Percentiles rank a stretch among this genome's conserved stretches.
Evolutionary conservation across 2,797 vertebrate species (phyloP).

Genomic region (Setipinna tenuifilis): DNA sequence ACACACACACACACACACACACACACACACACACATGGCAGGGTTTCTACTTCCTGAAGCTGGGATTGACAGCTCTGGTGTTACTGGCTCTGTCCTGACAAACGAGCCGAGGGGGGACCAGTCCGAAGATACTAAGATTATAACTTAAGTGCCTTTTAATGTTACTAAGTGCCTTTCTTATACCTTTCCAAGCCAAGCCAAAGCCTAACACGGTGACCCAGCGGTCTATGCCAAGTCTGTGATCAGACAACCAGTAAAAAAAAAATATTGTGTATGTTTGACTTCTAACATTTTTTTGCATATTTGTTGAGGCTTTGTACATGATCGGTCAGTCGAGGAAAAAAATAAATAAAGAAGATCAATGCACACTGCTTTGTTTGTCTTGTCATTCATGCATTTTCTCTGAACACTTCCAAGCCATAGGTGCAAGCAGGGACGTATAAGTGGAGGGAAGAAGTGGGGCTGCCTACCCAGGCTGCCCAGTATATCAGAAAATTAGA

Average conservation of each 20-base stretch:
- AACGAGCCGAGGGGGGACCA: not conserved
- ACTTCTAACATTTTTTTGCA: not conserved
- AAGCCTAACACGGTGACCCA: not conserved
- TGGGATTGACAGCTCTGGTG: too few relatives aligned
- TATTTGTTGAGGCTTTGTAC: not conserved
- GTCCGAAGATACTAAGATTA: conserved; percentile 1
- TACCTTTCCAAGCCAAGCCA: conserved; percentile 2
- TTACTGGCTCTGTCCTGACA: not conserved
- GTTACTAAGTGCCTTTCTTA: not conserved
- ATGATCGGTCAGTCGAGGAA: conserved; percentile 57
- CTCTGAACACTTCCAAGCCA: not conserved
- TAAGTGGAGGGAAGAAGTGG: not conserved
- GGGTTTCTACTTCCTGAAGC: too few relatives aligned
- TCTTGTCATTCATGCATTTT: not conserved
- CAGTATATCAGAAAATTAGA: too few relatives aligned
- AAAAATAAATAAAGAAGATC: conserved; percentile 58
- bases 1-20: too few relatives aligned
- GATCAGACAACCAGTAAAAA: not conserved
- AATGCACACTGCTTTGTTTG: not conserved
- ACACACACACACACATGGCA: too few relatives aligned
- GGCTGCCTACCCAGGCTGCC: too few relatives aligned
- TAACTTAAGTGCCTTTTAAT: too few relatives aligned
- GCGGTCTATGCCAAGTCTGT: not conserved
- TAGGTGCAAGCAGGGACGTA: not conserved
- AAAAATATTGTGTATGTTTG: not conserved